Conservation (phyloP, 2,113 vertebrate genomes). For the Nesogale talazaci region DNA sequence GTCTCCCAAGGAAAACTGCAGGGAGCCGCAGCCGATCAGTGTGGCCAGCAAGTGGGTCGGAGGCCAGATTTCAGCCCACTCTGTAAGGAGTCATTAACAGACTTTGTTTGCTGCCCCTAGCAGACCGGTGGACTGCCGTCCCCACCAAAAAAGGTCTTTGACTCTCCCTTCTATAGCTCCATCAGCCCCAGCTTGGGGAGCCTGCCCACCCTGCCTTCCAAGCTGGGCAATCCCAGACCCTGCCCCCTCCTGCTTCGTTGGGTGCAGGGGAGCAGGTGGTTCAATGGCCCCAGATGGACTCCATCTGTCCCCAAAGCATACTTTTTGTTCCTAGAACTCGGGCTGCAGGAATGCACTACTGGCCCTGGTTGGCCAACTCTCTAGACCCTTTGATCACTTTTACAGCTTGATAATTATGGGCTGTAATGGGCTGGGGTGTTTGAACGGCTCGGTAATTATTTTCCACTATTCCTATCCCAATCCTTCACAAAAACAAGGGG, state of each 20-base stretch:
- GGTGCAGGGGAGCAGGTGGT: background rate
- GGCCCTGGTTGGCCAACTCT: constrained; percentile 57
- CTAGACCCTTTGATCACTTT: constrained; percentile 78
- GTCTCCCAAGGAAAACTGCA: background rate
- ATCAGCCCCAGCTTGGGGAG: background rate
- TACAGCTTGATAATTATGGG: constrained; percentile 82
- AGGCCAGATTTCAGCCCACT: background rate
- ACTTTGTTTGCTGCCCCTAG: background rate
- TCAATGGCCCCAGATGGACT: background rate
- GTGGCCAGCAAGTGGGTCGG: background rate
- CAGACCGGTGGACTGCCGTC: background rate
- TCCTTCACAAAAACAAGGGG: constrained; percentile 62
- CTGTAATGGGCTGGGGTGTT: constrained; percentile 76
- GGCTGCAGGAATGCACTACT: constrained; percentile 62
- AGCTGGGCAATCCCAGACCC: background rate
- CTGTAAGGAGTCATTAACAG: background rate
- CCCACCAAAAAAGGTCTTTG: background rate
- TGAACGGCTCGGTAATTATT: constrained; percentile 74
- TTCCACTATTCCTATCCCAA: constrained; percentile 73
- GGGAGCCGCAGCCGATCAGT: background rate
- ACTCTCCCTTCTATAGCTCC: background rate
- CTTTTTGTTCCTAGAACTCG: constrained; percentile 66
- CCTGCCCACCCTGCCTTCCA: background rate
- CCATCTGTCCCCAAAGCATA: constrained; percentile 20
- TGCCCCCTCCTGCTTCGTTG: background rate